phyloP scores from a whole-genome alignment of 30 jellyfish, hydroid and myxozoan species.

The Phacellophora camtschatica region DNA sequence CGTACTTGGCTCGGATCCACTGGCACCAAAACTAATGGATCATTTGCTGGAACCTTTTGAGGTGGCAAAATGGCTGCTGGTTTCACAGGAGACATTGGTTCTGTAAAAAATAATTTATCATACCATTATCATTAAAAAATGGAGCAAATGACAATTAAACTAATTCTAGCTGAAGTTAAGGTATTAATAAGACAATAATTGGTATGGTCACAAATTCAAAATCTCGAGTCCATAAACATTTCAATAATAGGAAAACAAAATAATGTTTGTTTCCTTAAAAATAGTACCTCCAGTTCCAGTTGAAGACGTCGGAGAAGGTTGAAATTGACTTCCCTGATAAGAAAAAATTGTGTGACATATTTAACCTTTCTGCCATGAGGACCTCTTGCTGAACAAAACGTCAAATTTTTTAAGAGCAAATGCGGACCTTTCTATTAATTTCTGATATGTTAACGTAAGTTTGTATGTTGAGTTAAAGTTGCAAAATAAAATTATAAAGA shows the following conservation, averaged over 20 bases:
- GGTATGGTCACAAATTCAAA: no score
- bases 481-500: no score
- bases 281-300: background rate
- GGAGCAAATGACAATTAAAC: no score
- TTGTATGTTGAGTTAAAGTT: no score
- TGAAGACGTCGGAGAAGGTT: conserved; percentile 57
- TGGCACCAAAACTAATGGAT: conserved; percentile 68
- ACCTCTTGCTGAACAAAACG: background rate
- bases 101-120: no score
- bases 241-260: no score
- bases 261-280: no score
- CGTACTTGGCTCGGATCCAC: conserved; percentile 64
- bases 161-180: no score
- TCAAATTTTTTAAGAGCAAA: background rate
- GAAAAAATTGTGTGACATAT: background rate
- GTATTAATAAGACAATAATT: no score
- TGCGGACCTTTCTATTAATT: background rate
- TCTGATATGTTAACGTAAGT: background rate
- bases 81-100: conserved; percentile 51
- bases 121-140: no score
- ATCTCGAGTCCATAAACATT: no score
- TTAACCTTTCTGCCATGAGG: background rate
- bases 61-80: conserved; percentile 51
- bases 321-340: conserved; percentile 78
- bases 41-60: conserved; percentile 42